Evolutionary conservation across 1,140 invertebrate genomes (phyloP).

Genomic region (Lepidurus apus): DNA sequence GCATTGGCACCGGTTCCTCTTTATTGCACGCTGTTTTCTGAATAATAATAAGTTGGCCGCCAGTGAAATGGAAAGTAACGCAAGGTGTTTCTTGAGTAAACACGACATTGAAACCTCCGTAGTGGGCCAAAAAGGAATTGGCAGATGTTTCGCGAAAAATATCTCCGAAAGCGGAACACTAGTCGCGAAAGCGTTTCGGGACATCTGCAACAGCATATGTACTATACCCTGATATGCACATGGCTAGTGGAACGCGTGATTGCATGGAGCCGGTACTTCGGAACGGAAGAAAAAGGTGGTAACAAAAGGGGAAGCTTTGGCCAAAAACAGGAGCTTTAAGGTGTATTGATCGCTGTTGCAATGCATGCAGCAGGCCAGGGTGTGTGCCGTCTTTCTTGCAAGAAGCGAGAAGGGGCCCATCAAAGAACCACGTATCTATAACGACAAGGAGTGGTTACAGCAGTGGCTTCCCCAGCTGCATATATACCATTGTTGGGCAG

Average conservation of each 20-base stretch:
- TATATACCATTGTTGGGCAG: conserved; percentile 3
- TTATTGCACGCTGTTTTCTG: neutral
- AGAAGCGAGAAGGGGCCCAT: neutral
- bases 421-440: neutral
- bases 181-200: neutral
- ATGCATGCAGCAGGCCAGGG: neutral
- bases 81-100: neutral
- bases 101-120: neutral
- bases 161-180: neutral
- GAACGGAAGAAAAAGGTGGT: too few species aligned
- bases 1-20: neutral
- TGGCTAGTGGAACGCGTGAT: too few species aligned
- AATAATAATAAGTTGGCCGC: neutral
- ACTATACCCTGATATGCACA: too few species aligned
- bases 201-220: neutral
- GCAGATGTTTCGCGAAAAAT: neutral
- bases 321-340: neutral
- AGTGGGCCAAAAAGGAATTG: neutral
- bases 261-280: too few species aligned
- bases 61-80: neutral
- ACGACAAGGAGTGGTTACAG: neutral
- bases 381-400: neutral
- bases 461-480: conserved; percentile 15
- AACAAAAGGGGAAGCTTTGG: too few species aligned
- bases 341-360: neutral